phyloP scores from a whole-genome alignment of 2,113 vertebrate species.

The Sminthopsis crassicaudata region DNA sequence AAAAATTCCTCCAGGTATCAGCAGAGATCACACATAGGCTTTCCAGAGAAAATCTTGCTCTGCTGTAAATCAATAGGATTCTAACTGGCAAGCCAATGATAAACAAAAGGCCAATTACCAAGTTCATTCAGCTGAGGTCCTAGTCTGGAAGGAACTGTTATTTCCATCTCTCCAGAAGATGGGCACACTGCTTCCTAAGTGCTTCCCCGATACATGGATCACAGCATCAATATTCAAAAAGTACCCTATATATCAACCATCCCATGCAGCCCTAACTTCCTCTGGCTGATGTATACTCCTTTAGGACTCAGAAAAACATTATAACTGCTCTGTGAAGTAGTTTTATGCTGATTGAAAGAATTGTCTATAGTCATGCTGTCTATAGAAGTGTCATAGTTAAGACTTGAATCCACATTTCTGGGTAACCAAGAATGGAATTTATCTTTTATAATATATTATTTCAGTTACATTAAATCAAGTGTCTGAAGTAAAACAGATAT shows the following conservation, averaged over 20 bases:
- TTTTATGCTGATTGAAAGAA: neutral
- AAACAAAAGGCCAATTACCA: slow-evolving; percentile 43
- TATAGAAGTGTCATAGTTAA: neutral
- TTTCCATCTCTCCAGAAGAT: neutral
- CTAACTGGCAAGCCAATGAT: slow-evolving; percentile 50
- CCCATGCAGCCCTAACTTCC: neutral
- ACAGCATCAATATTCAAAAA: neutral
- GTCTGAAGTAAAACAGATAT: neutral
- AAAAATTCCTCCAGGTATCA: slow-evolving; percentile 56
- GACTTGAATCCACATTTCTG: neutral
- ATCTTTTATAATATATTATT: neutral
- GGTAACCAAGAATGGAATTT: neutral
- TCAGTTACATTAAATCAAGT: neutral
- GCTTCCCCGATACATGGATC: neutral
- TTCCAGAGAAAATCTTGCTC: slow-evolving; percentile 62
- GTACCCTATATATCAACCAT: neutral
- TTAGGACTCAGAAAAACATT: neutral
- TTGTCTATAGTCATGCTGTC: neutral
- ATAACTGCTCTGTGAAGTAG: neutral
- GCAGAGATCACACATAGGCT: slow-evolving; percentile 47
- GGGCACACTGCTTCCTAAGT: neutral
- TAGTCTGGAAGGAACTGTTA: neutral
- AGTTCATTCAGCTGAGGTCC: neutral
- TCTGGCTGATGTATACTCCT: neutral
- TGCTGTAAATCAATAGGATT: slow-evolving; percentile 52